Base-by-base conservation (phyloP, 2,113 vertebrate species). In the Scalopus aquaticus region DNA sequence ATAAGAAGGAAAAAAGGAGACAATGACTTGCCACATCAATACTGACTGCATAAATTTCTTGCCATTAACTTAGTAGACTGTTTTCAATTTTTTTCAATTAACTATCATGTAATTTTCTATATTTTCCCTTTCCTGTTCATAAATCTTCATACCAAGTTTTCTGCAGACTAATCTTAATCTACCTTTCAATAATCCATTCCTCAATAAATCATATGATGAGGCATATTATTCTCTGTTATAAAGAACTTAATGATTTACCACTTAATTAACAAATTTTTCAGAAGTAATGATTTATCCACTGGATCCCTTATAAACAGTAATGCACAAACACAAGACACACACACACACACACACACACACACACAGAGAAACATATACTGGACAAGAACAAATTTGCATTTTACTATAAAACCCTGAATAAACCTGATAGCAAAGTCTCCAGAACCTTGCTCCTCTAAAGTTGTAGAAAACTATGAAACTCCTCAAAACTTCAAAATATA, bases 51-150 rank as follows among this genome's bases (percentile, higher is more conserved):
- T 76, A 77, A 17, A 81, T 46, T 60, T 65, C 17, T 90, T 64
- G 16, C 5, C 15, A 85, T 74, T 70, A 89, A 51, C 24, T 62
- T 35, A 73, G 32, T 74, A 24, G 15, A 69, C 22, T 67, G 1
- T 32, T 26, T 62, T 37, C 78, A 67, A 6, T 58, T 83, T 74
- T 92, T n/a, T 42, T 83, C 49, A 67, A 60, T 64, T 92, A 56
- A 88, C 39, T 49, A 32, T 17, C 12, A 79, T 62, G 49, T 42
- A 39, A 32, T 65, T 79, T 46, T 90, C 83, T 70, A 22, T 44
- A 69, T 83, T 83, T 93, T 51, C 60, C 5, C 30, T 91, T 95
- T 92, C n/a, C 28, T 92, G 7, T 65, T 92, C 77, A 83, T 64
- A 86, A 64, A 79, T 54, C 17, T 82, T 91, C 20, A 67, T 39